Percentiles rank a stretch among this genome's conserved stretches.
Evolutionary conservation across 2,113 vertebrate species (phyloP).

Genomic region (Bothrops jararaca): DNA sequence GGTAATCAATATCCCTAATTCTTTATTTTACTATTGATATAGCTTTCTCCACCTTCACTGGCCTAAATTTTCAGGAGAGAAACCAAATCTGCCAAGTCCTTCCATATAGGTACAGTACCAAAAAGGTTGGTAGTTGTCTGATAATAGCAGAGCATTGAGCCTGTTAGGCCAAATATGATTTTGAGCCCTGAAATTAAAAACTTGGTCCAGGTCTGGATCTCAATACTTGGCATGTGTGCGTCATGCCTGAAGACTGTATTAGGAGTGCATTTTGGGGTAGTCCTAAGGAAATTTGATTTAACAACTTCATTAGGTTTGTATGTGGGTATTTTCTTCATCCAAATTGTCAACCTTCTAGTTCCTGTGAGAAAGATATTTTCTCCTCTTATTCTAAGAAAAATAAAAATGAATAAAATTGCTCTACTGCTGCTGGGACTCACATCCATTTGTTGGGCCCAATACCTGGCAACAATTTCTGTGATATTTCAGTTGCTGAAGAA

Average conservation of each 20-base stretch:
- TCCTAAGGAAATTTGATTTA: background rate
- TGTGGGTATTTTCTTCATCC: constrained; percentile 63
- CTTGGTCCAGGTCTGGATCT: background rate
- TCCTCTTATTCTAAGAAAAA: background rate
- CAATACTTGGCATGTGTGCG: background rate
- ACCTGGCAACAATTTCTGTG: constrained; percentile 44
- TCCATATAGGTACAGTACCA: no score
- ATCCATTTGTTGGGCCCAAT: constrained; percentile 43
- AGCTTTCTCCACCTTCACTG: background rate
- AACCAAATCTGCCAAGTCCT: background rate
- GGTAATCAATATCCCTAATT: background rate
- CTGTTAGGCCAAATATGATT: background rate
- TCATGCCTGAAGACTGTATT: background rate
- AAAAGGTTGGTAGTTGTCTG: background rate
- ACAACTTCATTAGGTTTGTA: background rate
- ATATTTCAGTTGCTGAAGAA: constrained; percentile 71
- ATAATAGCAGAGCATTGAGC: no score
- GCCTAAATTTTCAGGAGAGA: background rate
- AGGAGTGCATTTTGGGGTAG: background rate
- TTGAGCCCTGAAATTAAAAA: background rate
- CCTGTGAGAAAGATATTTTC: constrained; percentile 66
- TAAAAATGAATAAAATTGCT: constrained; percentile 62
- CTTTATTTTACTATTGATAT: background rate
- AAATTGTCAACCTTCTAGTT: constrained; percentile 66
- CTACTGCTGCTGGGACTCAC: constrained; percentile 59